Evolutionary conservation across 2,797 vertebrate genomes (phyloP), one percentile per base, ranked within the genome.

Genomic region (Anisognathus igniventris): DNA sequence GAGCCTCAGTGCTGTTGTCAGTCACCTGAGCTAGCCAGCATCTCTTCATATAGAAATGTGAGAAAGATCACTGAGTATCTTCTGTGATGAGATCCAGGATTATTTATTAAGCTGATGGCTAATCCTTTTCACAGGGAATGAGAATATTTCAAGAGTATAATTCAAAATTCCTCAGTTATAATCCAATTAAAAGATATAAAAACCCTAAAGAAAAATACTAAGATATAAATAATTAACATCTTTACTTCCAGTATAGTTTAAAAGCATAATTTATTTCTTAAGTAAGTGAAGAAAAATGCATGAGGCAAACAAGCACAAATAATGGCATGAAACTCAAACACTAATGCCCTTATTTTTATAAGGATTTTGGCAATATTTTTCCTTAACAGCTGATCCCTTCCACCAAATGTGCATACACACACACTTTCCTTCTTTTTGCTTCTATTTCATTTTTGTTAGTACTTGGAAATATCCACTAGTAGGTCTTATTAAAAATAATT

Each of bases 141-240:
- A 71, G 42, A 73, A 64, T 71, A 82, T 45, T 50, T 86, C 60
- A 71, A 61, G n/a, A 92, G 21, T 30, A 61, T 54, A 2, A 79
- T 42, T 89, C 45, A 64, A 71, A 95, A 80, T 73, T 74, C 74
- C 25, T 62, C 71, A 64, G 25, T 61, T 64, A 80, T 65, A 95
- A 94, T 65, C 39, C 64, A 85, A 79, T 92, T 93, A 89, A 88
- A 90, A 88, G 40, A 73, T 44, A 85, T 1, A 60, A 82, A 86
- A 87, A 51, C 14, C 35, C 40, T 44, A 42, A 85, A 60, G 39
- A 73, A 81, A 90, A 83, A 85, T 37, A 68, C 25, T 87, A 58
- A 79, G 12, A 48, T 58, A 54, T 24, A 71, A 86, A 57, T 40
- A 89, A 62, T 81, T 54, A 87, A 73, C 27, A 57, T 47, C 8